phyloP scores from a whole-genome alignment of 2,113 vertebrate genomes.

The Heliornis fulica region DNA sequence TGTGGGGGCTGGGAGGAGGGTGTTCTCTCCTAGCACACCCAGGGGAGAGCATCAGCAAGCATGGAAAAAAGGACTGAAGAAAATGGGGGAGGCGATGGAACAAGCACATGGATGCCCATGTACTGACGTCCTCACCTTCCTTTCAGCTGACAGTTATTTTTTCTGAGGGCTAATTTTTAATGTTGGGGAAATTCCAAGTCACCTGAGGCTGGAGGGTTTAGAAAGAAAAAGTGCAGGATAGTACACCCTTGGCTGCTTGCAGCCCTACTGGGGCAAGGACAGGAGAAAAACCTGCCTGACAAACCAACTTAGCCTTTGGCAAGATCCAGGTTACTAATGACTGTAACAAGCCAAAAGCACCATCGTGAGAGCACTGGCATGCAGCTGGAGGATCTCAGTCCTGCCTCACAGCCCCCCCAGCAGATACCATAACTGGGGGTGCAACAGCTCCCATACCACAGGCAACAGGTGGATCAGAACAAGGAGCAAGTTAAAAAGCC shows the following conservation, averaged over 20 bases:
- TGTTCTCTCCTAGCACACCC: not conserved
- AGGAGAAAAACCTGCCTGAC: not conserved
- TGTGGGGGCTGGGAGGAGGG: not conserved
- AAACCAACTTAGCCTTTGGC: not conserved
- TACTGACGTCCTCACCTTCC: not conserved
- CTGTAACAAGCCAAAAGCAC: not conserved
- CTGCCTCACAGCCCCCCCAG: not conserved
- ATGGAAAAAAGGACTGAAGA: not conserved
- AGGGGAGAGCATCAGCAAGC: not conserved
- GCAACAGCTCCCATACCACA: not conserved
- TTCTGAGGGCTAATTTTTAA: not conserved
- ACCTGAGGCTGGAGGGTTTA: not conserved
- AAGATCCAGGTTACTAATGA: not conserved
- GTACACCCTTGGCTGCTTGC: not conserved
- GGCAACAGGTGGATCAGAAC: not conserved
- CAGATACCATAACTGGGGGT: not conserved
- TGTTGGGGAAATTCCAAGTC: not conserved
- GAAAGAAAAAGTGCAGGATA: not conserved
- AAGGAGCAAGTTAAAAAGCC: not conserved
- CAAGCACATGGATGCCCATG: not conserved
- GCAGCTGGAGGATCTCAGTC: not conserved
- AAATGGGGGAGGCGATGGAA: fast-evolving
- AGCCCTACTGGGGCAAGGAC: not conserved
- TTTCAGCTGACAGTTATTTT: not conserved
- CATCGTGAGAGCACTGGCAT: fast-evolving